Conservation (phyloP, 2,113 vertebrate genomes). For the Arenaria interpres region DNA sequence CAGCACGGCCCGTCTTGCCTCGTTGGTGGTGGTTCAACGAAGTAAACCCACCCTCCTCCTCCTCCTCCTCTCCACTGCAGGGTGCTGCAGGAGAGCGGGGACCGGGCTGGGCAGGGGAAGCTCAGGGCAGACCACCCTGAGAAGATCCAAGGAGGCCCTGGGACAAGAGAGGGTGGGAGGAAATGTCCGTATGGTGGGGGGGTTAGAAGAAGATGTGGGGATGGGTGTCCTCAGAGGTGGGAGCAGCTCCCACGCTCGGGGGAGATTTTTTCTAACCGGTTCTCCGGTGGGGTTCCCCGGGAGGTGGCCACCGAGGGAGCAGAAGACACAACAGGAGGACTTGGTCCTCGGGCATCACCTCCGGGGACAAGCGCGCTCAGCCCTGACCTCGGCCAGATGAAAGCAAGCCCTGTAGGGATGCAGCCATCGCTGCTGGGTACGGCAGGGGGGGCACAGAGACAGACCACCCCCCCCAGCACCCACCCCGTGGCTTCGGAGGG, state of each 20-base stretch:
- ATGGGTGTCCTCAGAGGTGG: background rate
- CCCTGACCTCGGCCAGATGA: accelerated
- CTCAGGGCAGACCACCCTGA: background rate
- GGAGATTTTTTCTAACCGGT: background rate
- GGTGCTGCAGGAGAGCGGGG: background rate
- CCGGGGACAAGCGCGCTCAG: background rate
- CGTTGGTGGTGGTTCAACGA: background rate
- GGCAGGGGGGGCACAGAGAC: accelerated
- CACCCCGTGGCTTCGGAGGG: background rate
- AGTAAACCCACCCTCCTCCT: background rate
- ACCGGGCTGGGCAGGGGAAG: background rate
- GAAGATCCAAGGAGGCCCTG: background rate
- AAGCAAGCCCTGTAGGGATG: background rate
- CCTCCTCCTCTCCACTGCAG: slow-evolving; percentile 26
- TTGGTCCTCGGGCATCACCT: background rate
- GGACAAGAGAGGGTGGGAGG: background rate
- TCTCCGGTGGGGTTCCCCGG: background rate
- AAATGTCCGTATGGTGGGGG: accelerated
- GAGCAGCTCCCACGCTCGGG: background rate
- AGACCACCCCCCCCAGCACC: background rate
- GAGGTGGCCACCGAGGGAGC: background rate
- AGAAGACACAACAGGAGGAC: background rate
- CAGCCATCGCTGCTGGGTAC: background rate
- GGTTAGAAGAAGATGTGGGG: background rate
- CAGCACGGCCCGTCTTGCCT: background rate